phyloP scores from a whole-genome alignment of 2,888 invertebrate genomes.

The Pseudococcus viburni region DNA sequence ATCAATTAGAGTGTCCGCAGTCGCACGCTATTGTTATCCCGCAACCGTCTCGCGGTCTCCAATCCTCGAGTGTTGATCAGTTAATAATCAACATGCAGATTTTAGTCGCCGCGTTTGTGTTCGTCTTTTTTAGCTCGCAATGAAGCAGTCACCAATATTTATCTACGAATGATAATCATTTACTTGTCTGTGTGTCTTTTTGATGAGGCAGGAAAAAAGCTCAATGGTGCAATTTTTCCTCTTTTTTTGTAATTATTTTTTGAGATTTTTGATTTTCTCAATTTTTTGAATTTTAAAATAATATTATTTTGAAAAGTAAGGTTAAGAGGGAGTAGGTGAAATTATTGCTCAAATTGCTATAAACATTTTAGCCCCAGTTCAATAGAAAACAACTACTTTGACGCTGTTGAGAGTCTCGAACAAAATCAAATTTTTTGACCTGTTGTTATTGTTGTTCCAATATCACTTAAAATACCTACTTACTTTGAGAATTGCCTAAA shows the following conservation, averaged over 20 bases:
- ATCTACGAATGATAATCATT: slow-evolving; percentile 9
- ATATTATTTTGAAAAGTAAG: no score
- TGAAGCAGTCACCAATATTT: slow-evolving; percentile 32
- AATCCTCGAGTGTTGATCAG: slow-evolving; percentile 63
- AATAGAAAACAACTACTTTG: no score
- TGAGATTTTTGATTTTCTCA: not conserved
- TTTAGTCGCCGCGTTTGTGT: slow-evolving; percentile 60
- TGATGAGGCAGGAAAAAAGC: not conserved
- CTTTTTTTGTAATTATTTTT: not conserved
- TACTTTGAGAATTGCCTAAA: no score
- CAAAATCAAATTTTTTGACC: no score
- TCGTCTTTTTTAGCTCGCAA: slow-evolving; percentile 61
- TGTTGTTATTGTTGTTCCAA: no score
- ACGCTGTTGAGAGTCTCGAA: no score
- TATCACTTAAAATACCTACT: no score
- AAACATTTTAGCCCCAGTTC: no score
- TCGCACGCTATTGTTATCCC: slow-evolving; percentile 64
- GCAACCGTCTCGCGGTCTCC: slow-evolving; percentile 63
- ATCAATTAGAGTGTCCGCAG: slow-evolving; percentile 64
- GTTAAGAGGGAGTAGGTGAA: no score
- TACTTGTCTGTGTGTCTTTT: not conserved
- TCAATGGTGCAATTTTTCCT: not conserved
- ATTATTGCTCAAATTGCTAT: no score
- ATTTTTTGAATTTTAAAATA: no score
- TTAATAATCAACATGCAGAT: slow-evolving; percentile 65